phyloP scores from a whole-genome alignment of 2,797 vertebrate species.

The Thunnus albacares region DNA sequence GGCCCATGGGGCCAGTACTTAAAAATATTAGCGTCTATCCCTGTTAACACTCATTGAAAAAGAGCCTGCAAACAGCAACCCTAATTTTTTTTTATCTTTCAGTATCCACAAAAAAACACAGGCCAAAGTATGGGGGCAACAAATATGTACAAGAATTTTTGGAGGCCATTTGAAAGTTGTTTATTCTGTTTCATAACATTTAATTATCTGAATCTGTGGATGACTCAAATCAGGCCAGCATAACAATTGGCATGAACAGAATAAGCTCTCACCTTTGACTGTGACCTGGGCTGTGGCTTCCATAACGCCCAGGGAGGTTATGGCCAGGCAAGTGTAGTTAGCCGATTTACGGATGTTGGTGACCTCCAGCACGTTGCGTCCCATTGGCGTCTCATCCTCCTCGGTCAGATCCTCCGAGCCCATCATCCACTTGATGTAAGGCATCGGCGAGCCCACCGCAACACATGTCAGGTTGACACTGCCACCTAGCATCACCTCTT shows the following conservation, averaged over 20 bases:
- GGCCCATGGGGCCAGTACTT: no score
- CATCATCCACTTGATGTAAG: constrained; percentile 96
- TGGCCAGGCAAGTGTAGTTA: constrained; percentile 97
- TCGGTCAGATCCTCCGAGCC: constrained; percentile 92
- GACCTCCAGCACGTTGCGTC: constrained; percentile 95
- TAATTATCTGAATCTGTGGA: neutral
- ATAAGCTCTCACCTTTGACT: constrained; percentile 91
- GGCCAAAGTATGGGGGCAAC: no score
- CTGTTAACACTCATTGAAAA: no score
- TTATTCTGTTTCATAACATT: constrained; percentile 12
- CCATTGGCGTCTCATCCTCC: constrained; percentile 96
- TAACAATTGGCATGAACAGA: neutral
- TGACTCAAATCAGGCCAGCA: neutral
- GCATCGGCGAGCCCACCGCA: constrained; percentile 97
- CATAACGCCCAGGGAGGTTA: constrained; percentile 96
- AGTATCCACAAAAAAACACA: no score
- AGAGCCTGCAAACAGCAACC: no score
- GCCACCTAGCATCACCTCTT: constrained; percentile 97
- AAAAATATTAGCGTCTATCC: no score
- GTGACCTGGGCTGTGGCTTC: constrained; percentile 96
- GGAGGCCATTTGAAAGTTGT: neutral
- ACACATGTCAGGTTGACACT: constrained; percentile 98
- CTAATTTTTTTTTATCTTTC: no score
- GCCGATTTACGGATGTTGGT: constrained; percentile 93
- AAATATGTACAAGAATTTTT: no score